Evolutionary conservation across 2,888 invertebrate species (phyloP), one percentile per base, ranked within the genome.

Genomic region (Apodemia duryi): DNA sequence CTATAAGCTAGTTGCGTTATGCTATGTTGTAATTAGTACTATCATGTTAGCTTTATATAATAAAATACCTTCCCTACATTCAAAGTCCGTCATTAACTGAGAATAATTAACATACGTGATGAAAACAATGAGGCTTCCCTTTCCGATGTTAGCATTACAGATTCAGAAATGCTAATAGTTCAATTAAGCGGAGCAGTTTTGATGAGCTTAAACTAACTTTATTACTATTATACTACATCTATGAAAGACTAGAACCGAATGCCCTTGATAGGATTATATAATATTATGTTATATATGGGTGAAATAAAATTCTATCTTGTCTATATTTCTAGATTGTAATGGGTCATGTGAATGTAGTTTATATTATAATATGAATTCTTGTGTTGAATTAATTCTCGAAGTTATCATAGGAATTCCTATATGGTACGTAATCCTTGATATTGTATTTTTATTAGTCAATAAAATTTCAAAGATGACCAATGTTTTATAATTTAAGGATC

Each of bases 151-250:
- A 32, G 57, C 57, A 57, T 57, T 32, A 57, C 57, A 13, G 57
- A 57, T 57, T 57, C 29, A 57, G 57, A 57, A 57, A 57, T 57
- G 57, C 29, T 57, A 57, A 57, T 57, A 29, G 29, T 57, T 57
- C 32, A 57, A 57, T 29, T 57, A 57, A 57, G 57, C 57, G 10
- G 9, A 29, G 10, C 32, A 57, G 11, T 57, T 57, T 57, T 28
- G 57, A 57, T 32, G 57, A 57, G 29, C 29, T 57, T 57, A 57
- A 28, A 57, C 32, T 29, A 57, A 57, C 29, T 49, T 49, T 49
- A n/a, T 49, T 49, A n/a, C n/a, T n/a, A 49, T 21, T 21, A 21
- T 49, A n/a, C 49, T 49, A 49, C 46, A 5, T 46, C 46, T 46
- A 46, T 46, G 13, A 46, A 46, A 13, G 13, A 13, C 13, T 6